Percentiles rank a stretch among this genome's conserved stretches.
phyloP scores from a whole-genome alignment of 2,888 invertebrate species.

The Caenorhabditis sp. region DNA sequence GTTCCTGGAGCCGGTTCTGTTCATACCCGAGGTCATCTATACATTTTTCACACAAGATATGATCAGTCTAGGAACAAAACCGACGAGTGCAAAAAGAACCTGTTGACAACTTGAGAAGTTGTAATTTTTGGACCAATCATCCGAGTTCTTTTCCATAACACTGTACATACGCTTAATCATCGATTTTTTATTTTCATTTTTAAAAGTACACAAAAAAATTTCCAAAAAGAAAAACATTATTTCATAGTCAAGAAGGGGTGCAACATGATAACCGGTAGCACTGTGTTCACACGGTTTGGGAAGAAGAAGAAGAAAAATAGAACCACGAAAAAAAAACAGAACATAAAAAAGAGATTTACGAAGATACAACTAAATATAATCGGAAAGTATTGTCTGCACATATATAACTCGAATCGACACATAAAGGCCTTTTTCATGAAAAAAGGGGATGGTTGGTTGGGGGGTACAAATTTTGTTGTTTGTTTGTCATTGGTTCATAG shows the following conservation, averaged over 20 bases:
- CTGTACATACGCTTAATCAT: not conserved
- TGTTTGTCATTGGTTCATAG: slow-evolving; percentile 10
- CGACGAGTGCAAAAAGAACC: too few relatives aligned
- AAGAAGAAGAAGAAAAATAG: slow-evolving; percentile 9
- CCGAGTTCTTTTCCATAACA: too few relatives aligned
- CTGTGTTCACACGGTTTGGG: slow-evolving; percentile 38
- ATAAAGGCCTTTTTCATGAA: slow-evolving; percentile 17
- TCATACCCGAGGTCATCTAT: too few relatives aligned
- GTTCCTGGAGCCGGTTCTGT: too few relatives aligned
- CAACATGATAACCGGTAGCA: slow-evolving; percentile 32
- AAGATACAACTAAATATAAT: slow-evolving; percentile 10
- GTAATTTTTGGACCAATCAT: too few relatives aligned
- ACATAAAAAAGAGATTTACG: not conserved
- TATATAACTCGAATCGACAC: slow-evolving; percentile 46
- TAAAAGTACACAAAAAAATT: not conserved
- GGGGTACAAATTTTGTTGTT: not conserved
- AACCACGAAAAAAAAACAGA: not conserved
- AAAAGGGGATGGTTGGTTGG: not conserved
- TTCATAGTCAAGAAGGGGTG: not conserved
- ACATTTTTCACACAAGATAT: too few relatives aligned
- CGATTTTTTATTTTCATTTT: not conserved
- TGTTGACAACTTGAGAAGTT: too few relatives aligned
- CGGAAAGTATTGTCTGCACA: slow-evolving; percentile 32
- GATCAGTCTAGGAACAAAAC: too few relatives aligned
- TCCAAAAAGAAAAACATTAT: not conserved